Base-by-base conservation (phyloP, 30 jellyfish, hydroid and myxozoan species). In the Clytia hemisphaerica region DNA sequence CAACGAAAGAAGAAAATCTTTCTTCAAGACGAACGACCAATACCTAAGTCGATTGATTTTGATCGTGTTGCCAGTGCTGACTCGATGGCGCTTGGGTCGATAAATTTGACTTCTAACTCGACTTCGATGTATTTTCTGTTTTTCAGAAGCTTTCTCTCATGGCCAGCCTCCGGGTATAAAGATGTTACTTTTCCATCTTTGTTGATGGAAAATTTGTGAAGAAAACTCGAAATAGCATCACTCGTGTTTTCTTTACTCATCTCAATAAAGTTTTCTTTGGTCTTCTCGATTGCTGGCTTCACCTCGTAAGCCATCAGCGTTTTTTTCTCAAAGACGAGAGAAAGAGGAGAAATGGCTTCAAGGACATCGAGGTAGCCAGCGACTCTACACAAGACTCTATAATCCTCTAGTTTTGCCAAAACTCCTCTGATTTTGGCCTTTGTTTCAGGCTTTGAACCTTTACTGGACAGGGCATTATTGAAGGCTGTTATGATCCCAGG, bases 361-460 rank as follows among this genome's bases (percentile, higher is more conserved):
- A 82, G 36, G 29, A 82, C 25, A 51, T 82, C 91, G 28, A 62
- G 49, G 61, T 82, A 73, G 42, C 77, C 64, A n/a, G 82, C 72
- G 4, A 65, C 35, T 58, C 42, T 40, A 67, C 83, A 82, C 15
- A 83, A 30, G 58, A 46, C 35, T 45, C 49, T 37, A 71, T 83
- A 76, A 15, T 74, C 40, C 24, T 77, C 82, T 65, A 75, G 32
- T 37, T 44, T 37, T 70, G n/a, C n/a, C n/a, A n/a, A n/a, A n/a
- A n/a, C n/a, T 49, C 88, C 82, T 1, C 35, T 27, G 12, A 63
- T 40, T 62, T 74, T 76, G 37, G 82, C 82, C 38, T 38, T 36
- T 76, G 90, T 76, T 62, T 76, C 82, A 12, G 65, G 61, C 18
- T 18, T 16, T 12, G 18, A 0, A 31, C 61, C 75, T 29, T 64